Percentiles rank a stretch among this genome's conserved stretches.
Evolutionary conservation across 1,140 invertebrate species (phyloP).

Genomic region (Cardiocondyla obscurior): DNA sequence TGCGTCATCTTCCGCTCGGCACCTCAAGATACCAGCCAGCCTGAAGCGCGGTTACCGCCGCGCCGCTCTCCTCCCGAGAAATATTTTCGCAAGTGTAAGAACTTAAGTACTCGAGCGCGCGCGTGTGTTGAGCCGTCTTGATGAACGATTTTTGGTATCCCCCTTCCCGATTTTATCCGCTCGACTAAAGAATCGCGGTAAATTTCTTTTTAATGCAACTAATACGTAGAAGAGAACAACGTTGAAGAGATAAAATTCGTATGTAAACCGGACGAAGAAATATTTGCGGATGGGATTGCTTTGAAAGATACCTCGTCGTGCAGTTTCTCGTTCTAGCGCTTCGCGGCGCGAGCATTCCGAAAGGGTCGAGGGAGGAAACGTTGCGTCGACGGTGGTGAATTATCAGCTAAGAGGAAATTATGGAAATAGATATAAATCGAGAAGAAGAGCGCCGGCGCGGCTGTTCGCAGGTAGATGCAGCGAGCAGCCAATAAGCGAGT

Average conservation of each 20-base stretch:
- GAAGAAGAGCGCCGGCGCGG: constrained; percentile 66
- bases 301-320: constrained; percentile 2
- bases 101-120: constrained; percentile 73
- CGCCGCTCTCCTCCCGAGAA: constrained; percentile 62
- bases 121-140: constrained; percentile 50
- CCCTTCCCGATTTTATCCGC: neutral
- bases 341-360: constrained; percentile 62
- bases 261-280: neutral
- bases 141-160: constrained; percentile 39
- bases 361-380: constrained; percentile 37
- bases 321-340: constrained; percentile 58
- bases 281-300: neutral
- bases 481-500: constrained; percentile 59
- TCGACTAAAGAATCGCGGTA: neutral
- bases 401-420: constrained; percentile 81
- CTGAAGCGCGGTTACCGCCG: constrained; percentile 16
- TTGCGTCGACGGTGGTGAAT: constrained; percentile 68
- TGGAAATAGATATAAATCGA: constrained; percentile 82
- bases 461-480: constrained; percentile 45
- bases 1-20: constrained; percentile 48
- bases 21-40: constrained; percentile 16
- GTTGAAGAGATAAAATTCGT: neutral
- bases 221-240: neutral
- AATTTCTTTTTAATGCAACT: neutral
- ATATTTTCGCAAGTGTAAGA: constrained; percentile 80